A percentile compares a stretch with the other conserved stretches of the same genome.
Evolutionary conservation across 1,140 invertebrate genomes (phyloP).

Genomic region (Spodoptera litura): DNA sequence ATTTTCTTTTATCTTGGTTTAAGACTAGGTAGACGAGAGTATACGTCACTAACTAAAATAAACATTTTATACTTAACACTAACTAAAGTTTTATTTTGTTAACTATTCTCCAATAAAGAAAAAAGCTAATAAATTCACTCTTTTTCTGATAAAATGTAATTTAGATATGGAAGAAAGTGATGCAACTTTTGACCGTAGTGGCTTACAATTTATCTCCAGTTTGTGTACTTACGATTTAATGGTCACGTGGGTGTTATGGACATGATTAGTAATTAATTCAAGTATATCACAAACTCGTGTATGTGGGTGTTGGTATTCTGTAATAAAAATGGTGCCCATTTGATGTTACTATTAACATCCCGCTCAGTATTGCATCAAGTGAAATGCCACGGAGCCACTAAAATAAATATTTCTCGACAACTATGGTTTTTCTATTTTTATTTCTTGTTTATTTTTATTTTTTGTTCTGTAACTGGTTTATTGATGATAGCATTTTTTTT

Average conservation of each 20-base stretch:
- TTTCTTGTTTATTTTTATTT: neutral
- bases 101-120: too few species aligned
- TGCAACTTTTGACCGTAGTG: too few species aligned
- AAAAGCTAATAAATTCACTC: too few species aligned
- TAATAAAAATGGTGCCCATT: slow-evolving; percentile 74
- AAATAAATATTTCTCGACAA: neutral
- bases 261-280: slow-evolving; percentile 65
- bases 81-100: too few species aligned
- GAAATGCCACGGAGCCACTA: slow-evolving; percentile 54
- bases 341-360: slow-evolving; percentile 67
- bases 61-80: too few species aligned
- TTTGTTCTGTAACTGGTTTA: too few species aligned
- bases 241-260: slow-evolving; percentile 54
- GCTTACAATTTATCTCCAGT: slow-evolving; percentile 23
- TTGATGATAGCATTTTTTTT: too few species aligned
- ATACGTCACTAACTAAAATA: too few species aligned
- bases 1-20: too few species aligned
- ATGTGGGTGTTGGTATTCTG: slow-evolving; percentile 67
- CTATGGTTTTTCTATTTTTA: neutral
- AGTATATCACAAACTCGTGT: slow-evolving; percentile 57
- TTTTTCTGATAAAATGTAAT: too few species aligned
- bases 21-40: too few species aligned
- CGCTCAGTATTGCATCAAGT: slow-evolving; percentile 65
- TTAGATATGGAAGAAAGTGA: too few species aligned
- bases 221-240: slow-evolving; percentile 38